Base-by-base conservation (phyloP, 2,113 vertebrate species). In the Myanophis thanlyinensis region DNA sequence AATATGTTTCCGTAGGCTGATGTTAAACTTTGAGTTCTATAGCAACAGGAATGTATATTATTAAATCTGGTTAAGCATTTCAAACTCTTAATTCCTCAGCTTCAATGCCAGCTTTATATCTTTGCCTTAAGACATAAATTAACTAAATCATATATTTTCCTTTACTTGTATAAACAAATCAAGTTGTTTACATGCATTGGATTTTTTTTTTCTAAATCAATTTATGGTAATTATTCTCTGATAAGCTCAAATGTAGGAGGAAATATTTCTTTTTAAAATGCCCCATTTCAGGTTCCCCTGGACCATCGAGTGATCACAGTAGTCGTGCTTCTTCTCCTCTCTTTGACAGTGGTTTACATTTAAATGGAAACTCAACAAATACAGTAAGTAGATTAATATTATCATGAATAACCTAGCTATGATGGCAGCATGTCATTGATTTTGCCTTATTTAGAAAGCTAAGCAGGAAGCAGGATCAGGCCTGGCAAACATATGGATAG, bases 261-360 rank as follows among this genome's bases (percentile, higher is more conserved):
- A 67, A 62, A 93, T 90, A 46, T 27, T 84, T 44, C 90, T 89
- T 53, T 46, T 88, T 48, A 90, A 92, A 51, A 40, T 96, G 0
- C 0, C 89, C 53, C 93, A 5, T 96, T 95, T 22, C 92, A 99
- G 99, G 98, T 95, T 99, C 98, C 93, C 98, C 98, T 2, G 98
- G 98, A 95, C 98, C 97, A 22, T 97, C 98, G 92, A 98, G 98
- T 93, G 98, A 98, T 97, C 98, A 98, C 80, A 98, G 98, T 96
- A 99, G 98, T 89, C 96, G 98, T 90, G 96, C 98, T 44, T 98
- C 98, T 20, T 99, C 98, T 0, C 99, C 98, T 62, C 98, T 99
- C 46, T 99, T 99, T 95, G 98, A 99, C 98, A 99, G 99, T 88
- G 98, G 98, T 89, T 97, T 99, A 95, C 98, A 99, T 97, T 98